Conservation (phyloP, 2,888 invertebrate genomes). For the Enoplolaimus lenunculus region DNA sequence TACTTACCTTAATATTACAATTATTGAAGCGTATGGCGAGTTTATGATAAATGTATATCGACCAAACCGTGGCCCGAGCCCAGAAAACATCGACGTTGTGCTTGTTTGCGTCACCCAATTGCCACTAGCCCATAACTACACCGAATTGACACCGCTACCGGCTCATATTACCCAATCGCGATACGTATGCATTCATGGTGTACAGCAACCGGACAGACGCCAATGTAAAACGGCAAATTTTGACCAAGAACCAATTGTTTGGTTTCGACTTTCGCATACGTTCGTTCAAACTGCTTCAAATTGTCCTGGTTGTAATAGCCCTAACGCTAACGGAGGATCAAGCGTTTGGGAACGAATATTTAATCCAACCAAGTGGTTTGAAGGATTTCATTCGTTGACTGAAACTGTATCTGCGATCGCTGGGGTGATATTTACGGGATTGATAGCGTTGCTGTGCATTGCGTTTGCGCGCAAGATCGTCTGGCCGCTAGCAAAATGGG, state of each 20-base stretch:
- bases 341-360: not conserved
- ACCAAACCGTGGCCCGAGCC: not conserved
- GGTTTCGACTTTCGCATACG: not conserved
- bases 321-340: not conserved
- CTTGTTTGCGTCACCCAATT: not conserved
- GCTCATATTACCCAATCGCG: not conserved
- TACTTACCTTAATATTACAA: not conserved
- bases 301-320: constrained; percentile 12
- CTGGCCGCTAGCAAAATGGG: not conserved
- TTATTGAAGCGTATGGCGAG: not conserved
- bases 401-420: not conserved
- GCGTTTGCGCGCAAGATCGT: not conserved
- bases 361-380: constrained; percentile 1
- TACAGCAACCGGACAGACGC: not conserved
- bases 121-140: constrained; percentile 9
- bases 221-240: too few species aligned
- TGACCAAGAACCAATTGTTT: not conserved
- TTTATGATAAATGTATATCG: constrained; percentile 7
- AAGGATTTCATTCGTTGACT: not conserved
- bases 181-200: not conserved
- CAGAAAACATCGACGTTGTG: not conserved
- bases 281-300: not conserved
- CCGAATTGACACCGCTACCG: constrained; percentile 1
- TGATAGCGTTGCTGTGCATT: not conserved
- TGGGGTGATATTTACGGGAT: not conserved